Percentiles rank a stretch among this genome's conserved stretches.
phyloP scores from a whole-genome alignment of 2,797 vertebrate species.

The Parambassis ranga region DNA sequence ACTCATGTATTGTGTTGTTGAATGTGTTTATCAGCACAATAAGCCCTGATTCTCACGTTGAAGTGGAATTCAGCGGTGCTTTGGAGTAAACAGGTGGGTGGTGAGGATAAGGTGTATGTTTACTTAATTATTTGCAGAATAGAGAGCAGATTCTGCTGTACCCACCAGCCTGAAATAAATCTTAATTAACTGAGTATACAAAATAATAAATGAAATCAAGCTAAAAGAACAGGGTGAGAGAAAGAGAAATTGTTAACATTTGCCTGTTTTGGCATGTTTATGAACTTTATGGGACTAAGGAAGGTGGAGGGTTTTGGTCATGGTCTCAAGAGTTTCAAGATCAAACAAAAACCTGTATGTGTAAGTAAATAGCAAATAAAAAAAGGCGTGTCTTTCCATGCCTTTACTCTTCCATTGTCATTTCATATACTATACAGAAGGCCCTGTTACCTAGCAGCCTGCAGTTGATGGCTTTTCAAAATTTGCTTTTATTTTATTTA shows the following conservation, averaged over 20 bases:
- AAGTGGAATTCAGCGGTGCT: not conserved
- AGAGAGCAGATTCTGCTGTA: not conserved
- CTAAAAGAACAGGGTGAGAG: not conserved
- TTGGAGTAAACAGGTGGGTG: slow-evolving; percentile 9
- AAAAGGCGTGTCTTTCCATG: too few species aligned
- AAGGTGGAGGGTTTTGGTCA: too few species aligned
- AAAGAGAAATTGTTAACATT: not conserved
- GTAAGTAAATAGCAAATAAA: too few species aligned
- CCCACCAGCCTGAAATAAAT: not conserved
- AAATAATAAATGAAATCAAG: not conserved
- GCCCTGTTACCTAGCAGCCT: too few species aligned
- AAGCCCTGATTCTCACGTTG: not conserved
- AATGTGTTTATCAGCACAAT: not conserved
- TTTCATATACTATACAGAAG: too few species aligned
- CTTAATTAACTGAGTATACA: not conserved
- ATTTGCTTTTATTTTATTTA: too few species aligned
- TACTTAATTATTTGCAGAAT: slow-evolving; percentile 1
- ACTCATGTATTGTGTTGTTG: not conserved
- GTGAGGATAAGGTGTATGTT: not conserved
- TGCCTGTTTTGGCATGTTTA: not conserved
- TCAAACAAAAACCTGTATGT: too few species aligned
- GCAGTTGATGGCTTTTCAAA: too few species aligned
- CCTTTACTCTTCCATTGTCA: too few species aligned
- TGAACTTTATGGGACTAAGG: too few species aligned
- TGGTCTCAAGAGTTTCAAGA: too few species aligned